phyloP scores from a whole-genome alignment of 2,113 vertebrate genomes.

The Pelecanus crispus region DNA sequence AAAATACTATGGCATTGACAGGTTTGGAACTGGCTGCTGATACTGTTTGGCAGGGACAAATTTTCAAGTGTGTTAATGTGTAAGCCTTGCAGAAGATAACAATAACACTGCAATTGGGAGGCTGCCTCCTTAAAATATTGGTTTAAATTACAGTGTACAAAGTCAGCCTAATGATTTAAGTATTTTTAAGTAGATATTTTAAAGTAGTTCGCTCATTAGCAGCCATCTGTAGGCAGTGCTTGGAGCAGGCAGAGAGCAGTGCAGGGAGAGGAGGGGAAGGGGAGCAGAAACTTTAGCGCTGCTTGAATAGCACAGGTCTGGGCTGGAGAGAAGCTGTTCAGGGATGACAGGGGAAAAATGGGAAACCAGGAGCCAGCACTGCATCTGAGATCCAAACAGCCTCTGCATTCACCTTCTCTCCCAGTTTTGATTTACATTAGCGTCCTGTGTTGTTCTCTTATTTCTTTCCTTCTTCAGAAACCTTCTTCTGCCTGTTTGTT shows the following conservation, averaged over 20 bases:
- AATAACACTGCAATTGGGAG: background rate
- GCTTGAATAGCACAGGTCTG: accelerated
- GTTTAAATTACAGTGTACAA: background rate
- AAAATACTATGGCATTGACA: constrained; percentile 14
- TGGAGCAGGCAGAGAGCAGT: background rate
- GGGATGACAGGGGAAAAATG: background rate
- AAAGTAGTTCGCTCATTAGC: background rate
- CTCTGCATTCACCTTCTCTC: background rate
- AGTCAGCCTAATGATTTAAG: background rate
- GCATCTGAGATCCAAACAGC: background rate
- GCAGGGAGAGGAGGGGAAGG: background rate
- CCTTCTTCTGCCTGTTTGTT: constrained; percentile 34
- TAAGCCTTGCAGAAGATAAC: background rate
- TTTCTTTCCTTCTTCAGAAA: constrained; percentile 35
- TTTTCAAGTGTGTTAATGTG: background rate
- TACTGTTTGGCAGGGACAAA: background rate
- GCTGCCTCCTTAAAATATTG: constrained; percentile 8
- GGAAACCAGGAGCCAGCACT: background rate
- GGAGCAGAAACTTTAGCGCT: background rate
- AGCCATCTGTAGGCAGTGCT: background rate
- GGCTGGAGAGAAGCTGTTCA: background rate
- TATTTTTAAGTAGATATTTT: background rate
- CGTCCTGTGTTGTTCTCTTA: constrained; percentile 17
- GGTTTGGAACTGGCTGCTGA: background rate
- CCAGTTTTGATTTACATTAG: constrained; percentile 41